Base-by-base conservation (phyloP, 2,113 vertebrate genomes). In the Mobula hypostoma region DNA sequence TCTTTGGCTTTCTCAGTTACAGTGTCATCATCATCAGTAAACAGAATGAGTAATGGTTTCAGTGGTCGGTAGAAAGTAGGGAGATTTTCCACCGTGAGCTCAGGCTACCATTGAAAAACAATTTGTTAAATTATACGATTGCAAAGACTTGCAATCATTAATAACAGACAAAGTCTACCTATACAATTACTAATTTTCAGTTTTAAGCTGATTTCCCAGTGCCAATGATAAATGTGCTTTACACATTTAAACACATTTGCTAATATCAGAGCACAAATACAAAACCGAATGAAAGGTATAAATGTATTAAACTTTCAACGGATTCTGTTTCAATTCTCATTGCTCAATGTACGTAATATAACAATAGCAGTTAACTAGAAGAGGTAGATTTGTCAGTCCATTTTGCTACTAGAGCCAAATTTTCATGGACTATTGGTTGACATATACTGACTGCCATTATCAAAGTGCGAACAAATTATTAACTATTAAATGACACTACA, bases 21-120 rank as follows among this genome's bases (percentile, higher is more conserved):
- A 88, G 91, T 4, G 95, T 97, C 95, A 77, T 95, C 97, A 36
- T 96, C 97, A 15, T 98, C 96, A 4, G 97, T 97, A 94, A 99
- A 99, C 14, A 99, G 95, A 87, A 99, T 95, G 40, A 99, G 96
- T 70, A 99, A 97, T 29, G 98, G 97, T 95, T 97, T 98, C 70
- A 96, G 27, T 83, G 97, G 96, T 19, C 96, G 96, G 94, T 98
- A 94, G 80, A 98, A 98, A 94, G 11, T 92, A 0, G 98, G 98
- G 92, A 99, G 97, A 94, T 97, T 99, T 87, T 97, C 96, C 95
- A 99, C 97, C 0, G 97, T 99, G 95, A 99, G 96, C 96, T 99
- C 98, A 32, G 98, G 98, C 98, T 99, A 76, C 48, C 29, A 27
- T 74, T 70, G 29, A 76, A 74, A 91, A 74, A 74, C 40, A 27